A percentile compares a stretch with the other conserved stretches of the same genome.
phyloP scores from a whole-genome alignment of 2,888 invertebrate genomes.

The Mesorhabditis belari region DNA sequence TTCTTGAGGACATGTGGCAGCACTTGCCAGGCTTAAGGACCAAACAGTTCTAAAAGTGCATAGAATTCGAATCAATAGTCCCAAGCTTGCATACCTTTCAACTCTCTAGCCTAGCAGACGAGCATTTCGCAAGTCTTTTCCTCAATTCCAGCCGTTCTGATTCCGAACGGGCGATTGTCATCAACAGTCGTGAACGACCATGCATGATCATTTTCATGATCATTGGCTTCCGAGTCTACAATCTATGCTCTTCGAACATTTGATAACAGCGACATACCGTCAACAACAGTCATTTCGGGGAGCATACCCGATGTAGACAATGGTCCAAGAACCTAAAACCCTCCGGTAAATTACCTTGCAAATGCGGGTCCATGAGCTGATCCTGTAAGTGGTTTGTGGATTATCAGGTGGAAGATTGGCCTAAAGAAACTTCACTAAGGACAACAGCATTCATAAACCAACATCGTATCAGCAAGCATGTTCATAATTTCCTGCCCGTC shows the following conservation, averaged over 20 bases:
- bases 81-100: slow-evolving; percentile 87
- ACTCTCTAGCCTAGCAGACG: slow-evolving; percentile 84
- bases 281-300: slow-evolving; percentile 84
- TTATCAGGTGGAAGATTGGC: slow-evolving; percentile 27
- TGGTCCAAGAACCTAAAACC: slow-evolving; percentile 19
- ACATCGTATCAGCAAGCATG: slow-evolving; percentile 20
- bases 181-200: slow-evolving; percentile 77
- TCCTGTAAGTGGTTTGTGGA: slow-evolving; percentile 77
- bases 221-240: slow-evolving; percentile 57
- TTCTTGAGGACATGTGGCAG: slow-evolving; percentile 64
- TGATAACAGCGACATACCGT: slow-evolving; percentile 82
- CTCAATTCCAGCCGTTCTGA: slow-evolving; percentile 83
- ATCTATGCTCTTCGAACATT: slow-evolving; percentile 82
- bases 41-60: slow-evolving; percentile 59
- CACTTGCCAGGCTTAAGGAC: slow-evolving; percentile 67
- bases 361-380: slow-evolving; percentile 97
- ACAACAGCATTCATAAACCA: too few relatives aligned
- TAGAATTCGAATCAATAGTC: too few relatives aligned
- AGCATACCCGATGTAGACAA: slow-evolving; percentile 74
- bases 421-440: too few relatives aligned
- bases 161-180: slow-evolving; percentile 83
- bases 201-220: slow-evolving; percentile 1
- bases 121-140: slow-evolving; percentile 96
- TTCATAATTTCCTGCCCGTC: slow-evolving; percentile 78
- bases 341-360: too few relatives aligned